Evolutionary conservation across 2,888 invertebrate species (phyloP).

Genomic region (Drosophila conformis): DNA sequence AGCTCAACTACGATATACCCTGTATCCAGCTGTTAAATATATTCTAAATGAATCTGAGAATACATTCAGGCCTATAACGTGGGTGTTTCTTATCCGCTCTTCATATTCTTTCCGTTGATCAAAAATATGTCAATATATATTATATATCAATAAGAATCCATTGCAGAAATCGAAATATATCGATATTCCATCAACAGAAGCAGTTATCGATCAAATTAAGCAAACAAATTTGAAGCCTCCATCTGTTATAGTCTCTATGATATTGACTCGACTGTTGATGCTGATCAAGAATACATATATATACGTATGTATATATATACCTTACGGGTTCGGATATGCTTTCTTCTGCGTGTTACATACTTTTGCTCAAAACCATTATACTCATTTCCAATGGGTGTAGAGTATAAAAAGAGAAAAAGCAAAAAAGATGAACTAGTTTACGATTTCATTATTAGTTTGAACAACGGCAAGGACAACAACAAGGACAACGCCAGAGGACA

Average conservation of each 20-base stretch:
- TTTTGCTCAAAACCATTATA: not conserved
- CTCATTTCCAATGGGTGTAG: not conserved
- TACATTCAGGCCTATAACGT: not conserved
- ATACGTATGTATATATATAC: not conserved
- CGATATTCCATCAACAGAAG: not conserved
- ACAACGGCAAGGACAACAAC: slow-evolving; percentile 44
- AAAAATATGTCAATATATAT: not conserved
- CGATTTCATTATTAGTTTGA: slow-evolving; percentile 79
- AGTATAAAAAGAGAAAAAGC: slow-evolving; percentile 11
- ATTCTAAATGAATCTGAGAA: not conserved
- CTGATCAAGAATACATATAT: not conserved
- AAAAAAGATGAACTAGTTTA: slow-evolving; percentile 75
- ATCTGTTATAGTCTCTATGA: not conserved
- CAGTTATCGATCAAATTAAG: not conserved
- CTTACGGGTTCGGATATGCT: not conserved
- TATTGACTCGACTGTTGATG: not conserved
- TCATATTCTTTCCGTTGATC: not conserved
- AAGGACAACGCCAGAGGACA: slow-evolving; percentile 16
- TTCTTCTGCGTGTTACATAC: not conserved
- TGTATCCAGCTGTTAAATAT: not conserved
- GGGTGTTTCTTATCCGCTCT: not conserved
- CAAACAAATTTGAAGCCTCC: not conserved
- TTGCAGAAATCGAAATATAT: not conserved
- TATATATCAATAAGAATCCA: not conserved
- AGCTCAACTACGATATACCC: not conserved